Conservation (phyloP, 2,888 invertebrate species). For the Taenaris catops region DNA sequence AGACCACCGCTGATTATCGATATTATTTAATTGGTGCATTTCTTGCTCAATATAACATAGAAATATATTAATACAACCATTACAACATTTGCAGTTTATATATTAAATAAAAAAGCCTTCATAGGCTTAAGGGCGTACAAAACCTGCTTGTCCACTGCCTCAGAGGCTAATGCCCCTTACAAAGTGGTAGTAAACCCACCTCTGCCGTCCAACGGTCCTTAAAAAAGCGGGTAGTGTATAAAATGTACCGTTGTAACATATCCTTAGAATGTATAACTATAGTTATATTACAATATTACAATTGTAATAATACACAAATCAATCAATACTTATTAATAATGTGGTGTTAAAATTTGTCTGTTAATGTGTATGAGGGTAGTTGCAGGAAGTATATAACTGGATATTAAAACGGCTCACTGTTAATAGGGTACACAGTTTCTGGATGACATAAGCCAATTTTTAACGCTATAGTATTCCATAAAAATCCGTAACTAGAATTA, state of each 20-base stretch:
- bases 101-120: background rate
- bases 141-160: conserved; percentile 20
- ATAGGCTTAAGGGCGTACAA: background rate
- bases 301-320: background rate
- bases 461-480: too few species aligned
- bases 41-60: too few species aligned
- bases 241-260: conserved; percentile 16
- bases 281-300: conserved; percentile 1
- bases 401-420: too few species aligned
- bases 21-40: too few species aligned
- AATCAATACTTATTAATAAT: background rate
- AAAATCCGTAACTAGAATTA: too few species aligned
- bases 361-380: too few species aligned
- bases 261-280: conserved; percentile 8
- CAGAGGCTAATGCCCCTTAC: conserved; percentile 12
- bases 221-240: conserved; percentile 11
- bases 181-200: conserved; percentile 2
- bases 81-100: background rate
- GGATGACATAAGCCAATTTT: too few species aligned
- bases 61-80: background rate
- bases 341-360: too few species aligned
- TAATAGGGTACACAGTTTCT: too few species aligned
- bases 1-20: too few species aligned
- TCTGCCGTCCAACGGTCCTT: conserved; percentile 20
- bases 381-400: too few species aligned